phyloP scores from a whole-genome alignment of 2,797 vertebrate genomes.

The Prionace glauca region DNA sequence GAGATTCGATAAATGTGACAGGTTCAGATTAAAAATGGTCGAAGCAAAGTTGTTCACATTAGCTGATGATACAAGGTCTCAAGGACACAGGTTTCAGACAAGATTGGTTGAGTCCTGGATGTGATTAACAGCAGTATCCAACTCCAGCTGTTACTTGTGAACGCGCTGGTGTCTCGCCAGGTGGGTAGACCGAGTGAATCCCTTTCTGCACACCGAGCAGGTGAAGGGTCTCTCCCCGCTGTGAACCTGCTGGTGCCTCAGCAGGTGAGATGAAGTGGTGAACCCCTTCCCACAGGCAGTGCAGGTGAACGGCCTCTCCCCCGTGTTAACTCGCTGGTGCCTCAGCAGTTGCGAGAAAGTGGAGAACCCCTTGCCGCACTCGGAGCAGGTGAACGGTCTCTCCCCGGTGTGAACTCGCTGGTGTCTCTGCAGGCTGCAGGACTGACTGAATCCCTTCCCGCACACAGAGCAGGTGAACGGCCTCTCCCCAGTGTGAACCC shows the following conservation, averaged over 20 bases:
- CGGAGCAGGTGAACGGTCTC: neutral
- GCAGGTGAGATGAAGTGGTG: neutral
- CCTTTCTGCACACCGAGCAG: neutral
- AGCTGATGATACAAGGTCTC: no score
- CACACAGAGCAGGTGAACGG: neutral
- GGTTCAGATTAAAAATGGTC: no score
- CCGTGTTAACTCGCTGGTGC: constrained; percentile 70
- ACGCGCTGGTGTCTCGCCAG: no score
- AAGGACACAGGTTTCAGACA: no score
- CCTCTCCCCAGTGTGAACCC: neutral
- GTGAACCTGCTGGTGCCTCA: constrained; percentile 71
- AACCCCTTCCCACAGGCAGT: neutral
- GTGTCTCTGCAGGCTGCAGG: constrained; percentile 60
- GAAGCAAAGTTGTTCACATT: no score
- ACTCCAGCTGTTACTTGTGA: no score
- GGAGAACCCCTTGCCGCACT: neutral
- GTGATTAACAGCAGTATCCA: no score
- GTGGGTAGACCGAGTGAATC: neutral
- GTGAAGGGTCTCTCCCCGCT: neutral
- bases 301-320: constrained; percentile 74
- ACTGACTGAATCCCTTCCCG: neutral
- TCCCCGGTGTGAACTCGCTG: constrained; percentile 77
- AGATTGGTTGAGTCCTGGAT: no score
- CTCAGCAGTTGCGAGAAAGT: neutral
- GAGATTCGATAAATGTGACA: no score